Conservation (phyloP, 2,797 vertebrate species). For the Gambusia yucatana region DNA sequence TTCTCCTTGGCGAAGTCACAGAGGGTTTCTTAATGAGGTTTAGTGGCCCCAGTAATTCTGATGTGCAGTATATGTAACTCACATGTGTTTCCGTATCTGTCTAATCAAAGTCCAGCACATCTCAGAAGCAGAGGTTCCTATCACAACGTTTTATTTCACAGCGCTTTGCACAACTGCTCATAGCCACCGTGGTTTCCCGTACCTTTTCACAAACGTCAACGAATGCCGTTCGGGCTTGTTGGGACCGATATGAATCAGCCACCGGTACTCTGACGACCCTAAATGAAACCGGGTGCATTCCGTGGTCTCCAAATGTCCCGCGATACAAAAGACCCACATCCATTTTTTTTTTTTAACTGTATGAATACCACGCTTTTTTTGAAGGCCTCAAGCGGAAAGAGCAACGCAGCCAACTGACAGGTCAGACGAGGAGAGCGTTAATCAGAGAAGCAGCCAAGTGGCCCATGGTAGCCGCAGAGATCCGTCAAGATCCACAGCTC, state of each 20-base stretch:
- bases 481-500: neutral
- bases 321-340: neutral
- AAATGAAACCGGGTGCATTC: neutral
- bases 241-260: neutral
- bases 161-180: neutral
- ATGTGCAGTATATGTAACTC: slow-evolving; percentile 20
- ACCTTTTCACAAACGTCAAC: neutral
- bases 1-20: slow-evolving; percentile 21
- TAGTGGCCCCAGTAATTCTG: slow-evolving; percentile 9
- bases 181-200: neutral
- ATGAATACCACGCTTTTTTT: neutral
- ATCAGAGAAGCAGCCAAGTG: neutral
- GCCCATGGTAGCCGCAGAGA: neutral
- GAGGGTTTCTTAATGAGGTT: slow-evolving; percentile 23
- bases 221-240: too few species aligned
- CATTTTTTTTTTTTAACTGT: neutral
- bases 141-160: neutral
- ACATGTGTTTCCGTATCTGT: slow-evolving; percentile 8
- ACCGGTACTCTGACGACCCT: neutral
- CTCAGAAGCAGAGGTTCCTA: slow-evolving; percentile 6
- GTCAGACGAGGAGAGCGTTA: neutral
- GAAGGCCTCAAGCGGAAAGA: neutral
- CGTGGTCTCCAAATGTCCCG: neutral
- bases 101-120: slow-evolving; percentile 11
- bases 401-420: neutral